Evolutionary conservation across 2,888 invertebrate species (phyloP).

Genomic region (Spialia ferax): DNA sequence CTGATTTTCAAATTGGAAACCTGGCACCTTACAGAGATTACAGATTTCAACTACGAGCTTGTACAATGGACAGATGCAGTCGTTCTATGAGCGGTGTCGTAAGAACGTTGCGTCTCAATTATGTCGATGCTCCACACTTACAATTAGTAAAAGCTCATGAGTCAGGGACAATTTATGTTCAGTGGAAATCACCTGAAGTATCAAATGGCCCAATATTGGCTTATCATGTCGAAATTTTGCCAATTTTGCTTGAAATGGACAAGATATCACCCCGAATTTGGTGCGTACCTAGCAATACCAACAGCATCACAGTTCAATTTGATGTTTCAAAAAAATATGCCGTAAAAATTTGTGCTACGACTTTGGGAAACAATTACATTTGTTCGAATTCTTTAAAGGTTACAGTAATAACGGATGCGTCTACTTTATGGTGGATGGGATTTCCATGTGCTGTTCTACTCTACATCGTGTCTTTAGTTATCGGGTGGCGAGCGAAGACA

Average conservation of each 20-base stretch:
- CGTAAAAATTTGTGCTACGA: constrained; percentile 58
- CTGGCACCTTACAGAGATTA: constrained; percentile 77
- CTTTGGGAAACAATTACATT: constrained; percentile 56
- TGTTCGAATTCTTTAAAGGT: constrained; percentile 49
- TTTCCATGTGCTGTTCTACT: constrained; percentile 61
- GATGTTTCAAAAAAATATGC: constrained; percentile 56
- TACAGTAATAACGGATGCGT: constrained; percentile 41
- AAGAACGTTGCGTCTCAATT: constrained; percentile 61
- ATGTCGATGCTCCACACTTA: constrained; percentile 64
- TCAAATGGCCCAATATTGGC: constrained; percentile 74
- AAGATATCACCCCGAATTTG: constrained; percentile 59
- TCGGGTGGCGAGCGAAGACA: constrained; percentile 55
- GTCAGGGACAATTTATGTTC: constrained; percentile 58
- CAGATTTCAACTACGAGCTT: constrained; percentile 70
- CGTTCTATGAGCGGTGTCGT: constrained; percentile 66
- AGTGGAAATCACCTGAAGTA: constrained; percentile 67
- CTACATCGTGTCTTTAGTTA: constrained; percentile 54
- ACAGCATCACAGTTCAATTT: constrained; percentile 49
- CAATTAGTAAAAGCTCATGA: constrained; percentile 51
- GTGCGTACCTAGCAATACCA: constrained; percentile 60
- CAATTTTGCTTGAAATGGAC: constrained; percentile 53
- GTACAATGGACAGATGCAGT: constrained; percentile 64
- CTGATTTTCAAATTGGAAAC: constrained; percentile 60
- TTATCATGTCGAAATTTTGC: constrained; percentile 68
- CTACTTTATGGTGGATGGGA: constrained; percentile 60